Evolutionary conservation across 2,888 invertebrate species (phyloP), one percentile per base, ranked within the genome.

Genomic region (Chaetogeoica ovagalla): DNA sequence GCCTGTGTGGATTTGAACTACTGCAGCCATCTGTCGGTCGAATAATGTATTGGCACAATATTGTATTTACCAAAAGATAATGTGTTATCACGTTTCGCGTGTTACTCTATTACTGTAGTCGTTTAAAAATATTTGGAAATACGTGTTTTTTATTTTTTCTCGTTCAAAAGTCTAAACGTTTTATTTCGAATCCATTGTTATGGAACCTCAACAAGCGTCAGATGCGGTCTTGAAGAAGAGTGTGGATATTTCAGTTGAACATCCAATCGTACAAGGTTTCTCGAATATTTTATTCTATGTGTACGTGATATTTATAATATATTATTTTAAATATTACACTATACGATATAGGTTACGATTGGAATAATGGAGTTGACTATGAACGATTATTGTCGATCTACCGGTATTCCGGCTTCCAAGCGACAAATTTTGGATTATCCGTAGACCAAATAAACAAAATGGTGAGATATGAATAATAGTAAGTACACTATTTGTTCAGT

Each of bases 401-500:
- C 86, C 86, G 89, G 52, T 88, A 89, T 81, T 93, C 93, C 30
- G 99, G 99, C n/a, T 98, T 99, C 87, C 99, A 99, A 89, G 97
- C 98, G 0, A 97, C 97, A 0, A 96, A 93, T 88, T 94, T 98
- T 86, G 97, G 96, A 0, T 88, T 92, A 84, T 96, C 97, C 0
- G 92, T 98, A 0, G 89, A 92, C 74, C 97, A 98, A 89, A 93
- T 98, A 82, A 93, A 95, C 84, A 92, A 91, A 89, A 98, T 98
- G 98, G 91, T 90, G 87, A 84, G 84, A 84, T 37, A 59, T 19
- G 3, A 7, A 55, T 19, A 19, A 5, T 7, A 55, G 17, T 82
- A 82, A 71, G 30, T 15, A 21, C 2, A 57, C 9, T 59, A 15
- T 39, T 13, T 7, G 23, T 52, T 52, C 48, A 9, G 66, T 66